These are phyloP conservation scores for Riptortus pedestris DNA, from an alignment of 1,140 invertebrate species.

Conservation along the genomic window DNA sequence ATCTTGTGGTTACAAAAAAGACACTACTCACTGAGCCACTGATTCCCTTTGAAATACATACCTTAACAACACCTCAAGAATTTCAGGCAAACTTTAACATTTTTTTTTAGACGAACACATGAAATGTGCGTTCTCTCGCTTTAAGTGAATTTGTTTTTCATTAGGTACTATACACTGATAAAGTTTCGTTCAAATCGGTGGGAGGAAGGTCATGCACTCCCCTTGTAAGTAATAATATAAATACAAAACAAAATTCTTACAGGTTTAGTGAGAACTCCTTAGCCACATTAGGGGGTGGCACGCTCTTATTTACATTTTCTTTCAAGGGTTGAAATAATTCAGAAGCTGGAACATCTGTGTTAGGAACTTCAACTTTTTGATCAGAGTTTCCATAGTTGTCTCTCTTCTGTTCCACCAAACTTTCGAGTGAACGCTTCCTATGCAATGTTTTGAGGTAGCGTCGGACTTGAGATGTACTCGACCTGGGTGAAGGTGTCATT, in stretches of 20 bases:
- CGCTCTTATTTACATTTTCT: not conserved
- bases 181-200: no score
- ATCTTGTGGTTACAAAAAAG: no score
- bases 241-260: not conserved
- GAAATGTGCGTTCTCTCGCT: no score
- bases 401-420: slow-evolving; percentile 14
- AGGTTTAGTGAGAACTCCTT: not conserved
- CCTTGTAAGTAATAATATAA: no score
- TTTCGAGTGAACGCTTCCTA: slow-evolving; percentile 16
- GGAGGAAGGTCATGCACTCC: no score
- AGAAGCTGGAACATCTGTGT: not conserved
- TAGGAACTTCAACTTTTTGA: not conserved
- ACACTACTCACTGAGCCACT: no score
- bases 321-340: not conserved
- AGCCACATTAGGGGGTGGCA: not conserved
- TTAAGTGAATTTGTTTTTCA: no score
- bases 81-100: no score
- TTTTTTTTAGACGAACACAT: no score
- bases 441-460: slow-evolving; percentile 21
- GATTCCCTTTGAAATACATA: no score
- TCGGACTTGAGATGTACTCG: slow-evolving; percentile 15
- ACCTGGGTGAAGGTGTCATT: not conserved
- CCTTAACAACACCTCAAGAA: no score
- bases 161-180: no score
- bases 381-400: slow-evolving; percentile 18